Percentiles rank a stretch among this genome's conserved stretches.
Conservation (phyloP, 2,797 vertebrate species). For the Chaunax sp. region DNA sequence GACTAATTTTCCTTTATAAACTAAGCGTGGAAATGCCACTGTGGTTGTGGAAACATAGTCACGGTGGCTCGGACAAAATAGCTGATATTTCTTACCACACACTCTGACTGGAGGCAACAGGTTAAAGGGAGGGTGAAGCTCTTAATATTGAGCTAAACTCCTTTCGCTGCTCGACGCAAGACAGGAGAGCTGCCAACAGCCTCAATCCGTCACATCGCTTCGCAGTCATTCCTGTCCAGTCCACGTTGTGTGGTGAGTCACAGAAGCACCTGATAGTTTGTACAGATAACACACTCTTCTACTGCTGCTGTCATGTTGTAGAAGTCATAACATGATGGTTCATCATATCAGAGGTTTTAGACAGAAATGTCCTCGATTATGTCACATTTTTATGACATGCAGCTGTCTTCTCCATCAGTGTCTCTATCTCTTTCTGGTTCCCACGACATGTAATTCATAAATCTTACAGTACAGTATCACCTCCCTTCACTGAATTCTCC, state of each 20-base stretch:
- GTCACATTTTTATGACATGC: conserved; percentile 19
- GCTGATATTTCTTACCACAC: background rate
- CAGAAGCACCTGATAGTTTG: conserved; percentile 18
- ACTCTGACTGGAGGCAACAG: conserved; percentile 12
- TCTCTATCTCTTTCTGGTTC: conserved; percentile 1
- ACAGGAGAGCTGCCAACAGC: background rate
- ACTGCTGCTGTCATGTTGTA: conserved; percentile 24
- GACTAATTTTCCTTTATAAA: conserved; percentile 12
- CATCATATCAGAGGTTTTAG: background rate
- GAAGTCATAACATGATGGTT: background rate
- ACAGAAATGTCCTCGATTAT: background rate
- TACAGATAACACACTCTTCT: conserved; percentile 8
- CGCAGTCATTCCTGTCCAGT: too few species aligned
- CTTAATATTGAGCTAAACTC: background rate
- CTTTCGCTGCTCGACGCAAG: background rate
- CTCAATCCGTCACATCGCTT: background rate
- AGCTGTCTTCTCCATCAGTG: conserved; percentile 10
- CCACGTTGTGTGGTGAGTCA: conserved; percentile 5
- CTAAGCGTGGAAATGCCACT: conserved; percentile 5
- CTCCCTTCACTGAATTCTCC: conserved; percentile 4
- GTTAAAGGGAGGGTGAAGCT: background rate
- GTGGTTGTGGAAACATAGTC: conserved; percentile 11
- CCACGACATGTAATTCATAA: conserved; percentile 9
- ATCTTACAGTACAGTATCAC: background rate
- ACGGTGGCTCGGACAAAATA: conserved; percentile 3